Conservation (phyloP, 2,113 vertebrate species). For the Genyomyrus donnyi region DNA sequence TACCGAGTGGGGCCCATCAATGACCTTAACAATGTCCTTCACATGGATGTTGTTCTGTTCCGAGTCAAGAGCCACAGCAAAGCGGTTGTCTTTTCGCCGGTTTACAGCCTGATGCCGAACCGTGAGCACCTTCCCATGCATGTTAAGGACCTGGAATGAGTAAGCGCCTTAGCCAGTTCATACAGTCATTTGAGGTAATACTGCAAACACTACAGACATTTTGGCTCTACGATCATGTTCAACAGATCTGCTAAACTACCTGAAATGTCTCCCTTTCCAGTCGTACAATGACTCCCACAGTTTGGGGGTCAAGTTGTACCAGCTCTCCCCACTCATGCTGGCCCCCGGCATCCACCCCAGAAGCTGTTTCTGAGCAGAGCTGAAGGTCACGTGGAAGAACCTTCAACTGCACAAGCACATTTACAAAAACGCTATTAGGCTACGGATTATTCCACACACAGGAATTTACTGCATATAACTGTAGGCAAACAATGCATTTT, state of each 20-base stretch:
- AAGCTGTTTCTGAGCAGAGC: slow-evolving; percentile 90
- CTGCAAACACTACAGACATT: neutral
- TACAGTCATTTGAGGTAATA: neutral
- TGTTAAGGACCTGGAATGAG: slow-evolving; percentile 75
- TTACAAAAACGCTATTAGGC: neutral
- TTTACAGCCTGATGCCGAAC: slow-evolving; percentile 87
- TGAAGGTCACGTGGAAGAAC: slow-evolving; percentile 88
- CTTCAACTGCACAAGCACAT: slow-evolving; percentile 64
- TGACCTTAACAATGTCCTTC: slow-evolving; percentile 93
- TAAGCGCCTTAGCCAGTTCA: neutral
- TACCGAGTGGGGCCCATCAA: slow-evolving; percentile 88
- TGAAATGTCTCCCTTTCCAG: slow-evolving; percentile 92
- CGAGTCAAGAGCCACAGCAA: slow-evolving; percentile 84
- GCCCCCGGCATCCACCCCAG: slow-evolving; percentile 84
- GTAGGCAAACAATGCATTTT: neutral
- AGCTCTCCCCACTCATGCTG: slow-evolving; percentile 95
- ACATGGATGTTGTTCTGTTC: slow-evolving; percentile 96
- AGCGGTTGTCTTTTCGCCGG: slow-evolving; percentile 87
- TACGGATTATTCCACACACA: neutral
- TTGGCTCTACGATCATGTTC: neutral
- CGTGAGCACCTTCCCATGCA: slow-evolving; percentile 86
- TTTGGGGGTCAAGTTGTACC: slow-evolving; percentile 87
- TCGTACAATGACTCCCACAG: slow-evolving; percentile 83
- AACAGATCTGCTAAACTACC: slow-evolving; percentile 49
- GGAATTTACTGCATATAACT: neutral